phyloP scores from a whole-genome alignment of 2,888 invertebrate species.

The Rhamnusium bicolor region DNA sequence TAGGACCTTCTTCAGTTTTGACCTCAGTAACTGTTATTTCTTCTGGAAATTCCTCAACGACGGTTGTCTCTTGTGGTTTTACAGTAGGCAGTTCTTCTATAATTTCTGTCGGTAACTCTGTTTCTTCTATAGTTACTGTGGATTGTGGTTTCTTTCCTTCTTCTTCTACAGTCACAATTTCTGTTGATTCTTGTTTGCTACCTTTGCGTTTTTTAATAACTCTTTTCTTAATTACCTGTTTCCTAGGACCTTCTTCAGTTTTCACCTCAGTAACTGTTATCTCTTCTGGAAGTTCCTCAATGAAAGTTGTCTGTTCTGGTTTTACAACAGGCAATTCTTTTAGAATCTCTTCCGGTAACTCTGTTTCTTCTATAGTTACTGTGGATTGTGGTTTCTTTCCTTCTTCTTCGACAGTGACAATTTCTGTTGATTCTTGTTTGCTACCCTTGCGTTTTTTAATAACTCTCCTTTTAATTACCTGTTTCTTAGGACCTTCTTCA shows the following conservation, averaged over 20 bases:
- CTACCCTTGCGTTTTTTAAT: constrained; percentile 59
- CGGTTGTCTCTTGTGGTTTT: constrained; percentile 51
- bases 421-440: constrained; percentile 66
- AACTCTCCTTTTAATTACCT: background rate
- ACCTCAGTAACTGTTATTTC: constrained; percentile 62
- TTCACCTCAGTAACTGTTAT: constrained; percentile 66
- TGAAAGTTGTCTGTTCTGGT: constrained; percentile 51
- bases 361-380: constrained; percentile 51
- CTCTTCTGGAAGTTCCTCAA: constrained; percentile 68
- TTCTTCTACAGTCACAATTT: constrained; percentile 69
- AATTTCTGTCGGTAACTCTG: constrained; percentile 46
- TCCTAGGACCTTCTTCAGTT: constrained; percentile 56
- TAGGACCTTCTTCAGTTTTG: constrained; percentile 56
- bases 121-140: constrained; percentile 47
- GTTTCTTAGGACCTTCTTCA: background rate
- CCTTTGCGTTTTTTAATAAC: constrained; percentile 69
- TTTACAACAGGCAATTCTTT: constrained; percentile 50
- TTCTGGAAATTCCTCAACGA: constrained; percentile 67
- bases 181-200: constrained; percentile 67
- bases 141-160: constrained; percentile 61
- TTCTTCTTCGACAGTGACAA: constrained; percentile 56
- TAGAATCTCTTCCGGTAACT: constrained; percentile 52
- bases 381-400: constrained; percentile 52
- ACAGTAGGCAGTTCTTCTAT: constrained; percentile 62
- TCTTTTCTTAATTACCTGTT: constrained; percentile 66